These are phyloP conservation scores for Sinonovacula constricta DNA, from an alignment of 1,140 invertebrate species.

Conservation along the genomic window DNA sequence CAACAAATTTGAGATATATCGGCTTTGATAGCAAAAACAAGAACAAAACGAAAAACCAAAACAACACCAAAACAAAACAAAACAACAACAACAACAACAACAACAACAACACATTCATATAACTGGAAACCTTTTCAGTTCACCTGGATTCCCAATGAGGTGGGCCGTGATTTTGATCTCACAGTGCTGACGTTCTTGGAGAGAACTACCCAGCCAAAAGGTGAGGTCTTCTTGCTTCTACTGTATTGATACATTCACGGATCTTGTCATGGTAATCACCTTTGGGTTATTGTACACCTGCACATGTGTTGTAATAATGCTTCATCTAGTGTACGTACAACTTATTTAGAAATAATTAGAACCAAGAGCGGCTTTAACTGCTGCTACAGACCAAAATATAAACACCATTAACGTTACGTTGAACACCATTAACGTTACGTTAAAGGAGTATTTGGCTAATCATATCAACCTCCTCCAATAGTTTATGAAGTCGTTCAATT, in stretches of 20 bases:
- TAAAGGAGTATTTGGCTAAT: slow-evolving; percentile 21
- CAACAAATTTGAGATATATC: not conserved
- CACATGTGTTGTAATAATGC: too few relatives aligned
- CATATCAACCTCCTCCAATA: too few relatives aligned
- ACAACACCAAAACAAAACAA: too few relatives aligned
- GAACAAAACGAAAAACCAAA: too few relatives aligned
- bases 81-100: too few relatives aligned
- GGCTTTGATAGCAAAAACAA: not conserved
- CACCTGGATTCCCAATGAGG: slow-evolving; percentile 77
- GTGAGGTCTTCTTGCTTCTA: slow-evolving; percentile 52
- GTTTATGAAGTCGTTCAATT: too few relatives aligned
- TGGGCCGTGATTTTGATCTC: slow-evolving; percentile 66
- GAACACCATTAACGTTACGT: not conserved
- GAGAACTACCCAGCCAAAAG: slow-evolving; percentile 72
- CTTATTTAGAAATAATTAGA: too few relatives aligned
- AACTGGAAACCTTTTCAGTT: slow-evolving; percentile 56
- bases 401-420: not conserved
- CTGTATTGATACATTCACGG: not conserved
- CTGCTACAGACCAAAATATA: not conserved
- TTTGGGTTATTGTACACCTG: not conserved
- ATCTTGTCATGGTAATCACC: not conserved
- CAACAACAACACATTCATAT: too few relatives aligned
- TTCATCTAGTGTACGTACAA: too few relatives aligned
- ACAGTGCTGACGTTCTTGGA: slow-evolving; percentile 68
- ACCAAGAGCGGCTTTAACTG: not conserved